Evolutionary conservation across 2,797 vertebrate genomes (phyloP).

Genomic region (Leptatherina wallacei): DNA sequence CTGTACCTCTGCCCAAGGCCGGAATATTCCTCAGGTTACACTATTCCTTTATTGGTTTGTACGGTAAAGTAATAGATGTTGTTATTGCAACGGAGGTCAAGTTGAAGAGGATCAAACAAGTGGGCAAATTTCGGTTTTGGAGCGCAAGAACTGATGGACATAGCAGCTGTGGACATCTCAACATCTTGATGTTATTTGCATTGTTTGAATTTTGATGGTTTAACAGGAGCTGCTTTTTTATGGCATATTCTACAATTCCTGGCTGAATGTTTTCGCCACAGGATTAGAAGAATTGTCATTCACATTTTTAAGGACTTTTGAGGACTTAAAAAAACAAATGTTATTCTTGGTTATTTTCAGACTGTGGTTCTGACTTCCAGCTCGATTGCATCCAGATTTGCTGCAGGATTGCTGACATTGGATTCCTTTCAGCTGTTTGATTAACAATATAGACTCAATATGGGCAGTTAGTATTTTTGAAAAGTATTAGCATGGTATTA

Average conservation of each 20-base stretch:
- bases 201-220: slow-evolving; percentile 3
- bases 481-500: not conserved
- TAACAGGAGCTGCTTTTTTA: slow-evolving; percentile 8
- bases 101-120: slow-evolving; percentile 30
- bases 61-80: slow-evolving; percentile 19
- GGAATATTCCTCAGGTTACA: slow-evolving; percentile 1
- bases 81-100: slow-evolving; percentile 22
- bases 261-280: slow-evolving; percentile 9
- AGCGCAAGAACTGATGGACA: slow-evolving; percentile 5
- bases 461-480: not conserved
- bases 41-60: slow-evolving; percentile 15
- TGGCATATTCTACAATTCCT: slow-evolving; percentile 34
- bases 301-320: slow-evolving; percentile 30
- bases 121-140: slow-evolving; percentile 8
- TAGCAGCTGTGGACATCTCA: slow-evolving; percentile 11
- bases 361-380: slow-evolving; percentile 21
- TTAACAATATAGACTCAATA: slow-evolving; percentile 23
- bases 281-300: slow-evolving; percentile 27
- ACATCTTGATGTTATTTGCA: not conserved
- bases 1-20: slow-evolving; percentile 2
- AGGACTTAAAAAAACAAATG: slow-evolving; percentile 61
- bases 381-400: slow-evolving; percentile 46
- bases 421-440: slow-evolving; percentile 24
- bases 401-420: slow-evolving; percentile 34
- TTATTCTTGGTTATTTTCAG: slow-evolving; percentile 46